Evolutionary conservation across 1,140 invertebrate genomes (phyloP), one percentile per base, ranked within the genome.

Genomic region (Dendrolimus kikuchii): DNA sequence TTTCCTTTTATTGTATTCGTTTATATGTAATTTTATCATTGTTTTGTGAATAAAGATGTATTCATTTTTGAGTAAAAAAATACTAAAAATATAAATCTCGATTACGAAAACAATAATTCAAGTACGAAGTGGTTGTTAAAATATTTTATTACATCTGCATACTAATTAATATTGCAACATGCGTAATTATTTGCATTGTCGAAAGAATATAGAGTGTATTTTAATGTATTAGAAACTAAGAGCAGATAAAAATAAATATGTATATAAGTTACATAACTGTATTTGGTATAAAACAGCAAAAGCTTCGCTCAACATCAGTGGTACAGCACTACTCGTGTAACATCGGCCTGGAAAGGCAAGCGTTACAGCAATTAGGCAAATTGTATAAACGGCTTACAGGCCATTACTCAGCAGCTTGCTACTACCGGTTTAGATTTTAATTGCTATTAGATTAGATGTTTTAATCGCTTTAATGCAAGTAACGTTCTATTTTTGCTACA

Each of bases 351-450:
- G 57, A 64, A 62, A 64, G 23, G 55, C 60, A 55, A 58, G 59
- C 62, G 57, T 52, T 63, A 56, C 62, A 59, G 60, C 67, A 66
- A 74, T 74, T 71, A 68, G 62, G 60, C 55, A 68, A 71, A 74
- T 71, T 67, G 65, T 74, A 64, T 65, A 68, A 70, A 73, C 63
- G 59, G 60, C 57, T 56, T 57, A 61, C 59, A 59, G 52, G 57
- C 62, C 56, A 67, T 72, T 66, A 70, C 62, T 69, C 62, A 62
- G 45, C 51, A 46, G 53, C 44, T 57, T 49, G 41, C 57, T 66
- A 57, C 70, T 70, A 57, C 67, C 68, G 62, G 65, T 58, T 64
- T 62, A 72, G 57, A 66, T 65, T 65, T 60, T 64, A 67, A 68
- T 62, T 66, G 55, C 64, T 62, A 66, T 70, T 63, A 68, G 60